Evolutionary conservation across 2,888 invertebrate genomes (phyloP).

Genomic region (Agrochola macilenta): DNA sequence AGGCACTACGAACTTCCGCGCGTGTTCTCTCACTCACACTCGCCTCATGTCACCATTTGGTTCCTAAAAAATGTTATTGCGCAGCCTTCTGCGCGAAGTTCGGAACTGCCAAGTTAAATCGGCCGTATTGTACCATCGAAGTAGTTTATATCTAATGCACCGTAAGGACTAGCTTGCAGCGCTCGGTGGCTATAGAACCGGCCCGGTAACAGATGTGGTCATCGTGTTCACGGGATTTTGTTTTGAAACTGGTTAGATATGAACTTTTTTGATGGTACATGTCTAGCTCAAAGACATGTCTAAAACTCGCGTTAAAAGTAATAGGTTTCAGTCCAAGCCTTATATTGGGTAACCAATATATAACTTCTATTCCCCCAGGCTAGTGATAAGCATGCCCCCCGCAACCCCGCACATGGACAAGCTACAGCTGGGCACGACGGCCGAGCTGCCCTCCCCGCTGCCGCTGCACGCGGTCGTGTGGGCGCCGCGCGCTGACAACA

Average conservation of each 20-base stretch:
- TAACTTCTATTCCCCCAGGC: slow-evolving; percentile 80
- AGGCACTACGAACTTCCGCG: too few relatives aligned
- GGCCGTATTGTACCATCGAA: background rate
- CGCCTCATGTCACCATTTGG: too few relatives aligned
- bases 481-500: slow-evolving; percentile 96
- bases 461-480: slow-evolving; percentile 96
- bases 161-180: too few relatives aligned
- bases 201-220: too few relatives aligned
- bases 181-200: too few relatives aligned
- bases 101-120: too few relatives aligned
- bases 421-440: slow-evolving; percentile 92
- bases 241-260: too few relatives aligned
- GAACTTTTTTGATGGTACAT: background rate
- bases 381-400: slow-evolving; percentile 96
- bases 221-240: too few relatives aligned
- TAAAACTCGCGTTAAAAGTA: background rate
- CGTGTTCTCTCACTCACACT: too few relatives aligned
- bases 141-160: too few relatives aligned
- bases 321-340: background rate
- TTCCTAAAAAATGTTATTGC: too few relatives aligned
- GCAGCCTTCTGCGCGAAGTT: too few relatives aligned
- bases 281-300: background rate
- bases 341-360: background rate
- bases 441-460: slow-evolving; percentile 92
- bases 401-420: slow-evolving; percentile 96